These are phyloP conservation scores for Caenorhabditis imperialis DNA, from an alignment of 2,888 invertebrate species.

Conservation along the genomic window DNA sequence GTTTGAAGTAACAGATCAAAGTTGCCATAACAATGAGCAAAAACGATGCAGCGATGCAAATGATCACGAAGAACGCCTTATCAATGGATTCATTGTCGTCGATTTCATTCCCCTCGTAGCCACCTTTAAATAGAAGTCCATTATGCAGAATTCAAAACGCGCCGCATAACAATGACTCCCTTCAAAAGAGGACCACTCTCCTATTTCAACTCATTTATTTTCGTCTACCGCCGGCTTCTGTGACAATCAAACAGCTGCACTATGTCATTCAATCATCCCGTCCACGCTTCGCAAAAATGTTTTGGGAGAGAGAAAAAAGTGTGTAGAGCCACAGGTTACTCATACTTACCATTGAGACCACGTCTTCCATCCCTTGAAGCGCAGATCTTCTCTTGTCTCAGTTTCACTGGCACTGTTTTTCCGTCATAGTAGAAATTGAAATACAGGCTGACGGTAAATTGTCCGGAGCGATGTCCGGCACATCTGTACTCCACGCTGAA, in stretches of 20 bases:
- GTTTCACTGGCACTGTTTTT: conserved; percentile 51
- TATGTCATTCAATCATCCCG: conserved; percentile 50
- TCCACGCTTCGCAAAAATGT: conserved; percentile 21
- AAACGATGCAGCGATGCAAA: conserved; percentile 59
- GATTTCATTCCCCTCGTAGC: conserved; percentile 34
- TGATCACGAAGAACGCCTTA: conserved; percentile 55
- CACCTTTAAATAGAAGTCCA: conserved; percentile 18
- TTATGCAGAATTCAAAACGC: not conserved
- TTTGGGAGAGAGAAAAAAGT: conserved; percentile 1
- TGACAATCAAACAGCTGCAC: conserved; percentile 53
- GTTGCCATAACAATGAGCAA: conserved; percentile 58
- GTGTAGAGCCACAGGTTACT: too few species aligned
- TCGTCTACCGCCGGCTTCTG: conserved; percentile 48
- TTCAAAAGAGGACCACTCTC: conserved; percentile 7
- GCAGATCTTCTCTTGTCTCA: conserved; percentile 67
- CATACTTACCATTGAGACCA: conserved; percentile 50
- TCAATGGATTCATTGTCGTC: conserved; percentile 48
- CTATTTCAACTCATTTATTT: conserved; percentile 42
- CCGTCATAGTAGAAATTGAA: conserved; percentile 64
- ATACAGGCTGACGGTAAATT: conserved; percentile 69
- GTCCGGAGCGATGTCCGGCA: conserved; percentile 74
- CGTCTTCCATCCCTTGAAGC: conserved; percentile 60
- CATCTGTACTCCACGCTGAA: conserved; percentile 76
- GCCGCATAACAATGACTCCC: conserved; percentile 13
- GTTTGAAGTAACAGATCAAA: conserved; percentile 63